phyloP scores from a whole-genome alignment of 1,140 invertebrate species.

The Paraescarpia echinospica region DNA sequence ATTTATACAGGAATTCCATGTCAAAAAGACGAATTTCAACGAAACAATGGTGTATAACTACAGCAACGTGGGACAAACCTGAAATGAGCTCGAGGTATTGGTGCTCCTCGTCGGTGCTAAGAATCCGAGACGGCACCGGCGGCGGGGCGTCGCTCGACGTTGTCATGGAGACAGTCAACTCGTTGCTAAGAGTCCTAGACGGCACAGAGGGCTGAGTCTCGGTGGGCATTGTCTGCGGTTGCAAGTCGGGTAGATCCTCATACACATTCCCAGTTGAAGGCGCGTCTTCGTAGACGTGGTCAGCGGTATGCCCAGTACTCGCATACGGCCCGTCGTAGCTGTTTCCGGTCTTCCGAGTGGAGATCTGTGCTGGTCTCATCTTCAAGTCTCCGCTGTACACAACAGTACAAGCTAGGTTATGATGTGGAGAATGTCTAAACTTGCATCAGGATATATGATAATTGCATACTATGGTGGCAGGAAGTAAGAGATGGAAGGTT shows the following conservation, averaged over 20 bases:
- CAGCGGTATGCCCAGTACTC: background rate
- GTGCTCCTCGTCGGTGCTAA: background rate
- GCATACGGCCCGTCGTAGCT: background rate
- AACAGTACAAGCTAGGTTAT: background rate
- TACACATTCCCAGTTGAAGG: background rate
- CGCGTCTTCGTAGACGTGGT: background rate
- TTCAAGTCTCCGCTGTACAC: background rate
- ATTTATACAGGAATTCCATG: no score
- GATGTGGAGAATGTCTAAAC: background rate
- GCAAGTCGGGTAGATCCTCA: background rate
- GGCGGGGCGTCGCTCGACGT: background rate
- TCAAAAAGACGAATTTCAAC: no score
- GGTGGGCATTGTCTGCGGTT: no score
- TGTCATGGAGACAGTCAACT: background rate
- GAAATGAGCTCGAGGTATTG: background rate
- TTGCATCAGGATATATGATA: background rate
- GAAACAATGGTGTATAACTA: no score
- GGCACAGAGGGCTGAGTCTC: background rate
- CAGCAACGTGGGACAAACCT: no score
- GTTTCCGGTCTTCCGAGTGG: background rate
- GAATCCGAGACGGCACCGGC: background rate
- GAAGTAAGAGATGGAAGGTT: no score
- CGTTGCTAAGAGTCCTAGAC: background rate
- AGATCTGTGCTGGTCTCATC: background rate
- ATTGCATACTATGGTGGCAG: no score